phyloP scores from a whole-genome alignment of 1,140 invertebrate genomes.

The Amyelois transitella region DNA sequence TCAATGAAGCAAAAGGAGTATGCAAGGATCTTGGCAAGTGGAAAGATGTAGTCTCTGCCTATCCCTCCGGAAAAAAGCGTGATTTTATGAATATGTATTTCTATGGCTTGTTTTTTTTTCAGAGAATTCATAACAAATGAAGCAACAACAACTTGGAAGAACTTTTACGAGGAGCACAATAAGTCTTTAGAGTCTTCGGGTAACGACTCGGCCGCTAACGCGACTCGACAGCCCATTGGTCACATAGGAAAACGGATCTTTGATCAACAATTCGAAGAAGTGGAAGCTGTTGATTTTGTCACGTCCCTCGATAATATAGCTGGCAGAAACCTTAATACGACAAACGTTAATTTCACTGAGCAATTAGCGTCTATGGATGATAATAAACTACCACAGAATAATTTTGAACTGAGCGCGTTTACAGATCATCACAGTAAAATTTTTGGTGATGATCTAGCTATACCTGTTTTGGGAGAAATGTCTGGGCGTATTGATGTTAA shows the following conservation, averaged over 20 bases:
- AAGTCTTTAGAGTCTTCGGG: constrained; percentile 56
- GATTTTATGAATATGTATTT: too few species aligned
- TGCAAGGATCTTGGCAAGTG: too few species aligned
- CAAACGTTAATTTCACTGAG: constrained; percentile 41
- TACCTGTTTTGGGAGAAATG: constrained; percentile 31
- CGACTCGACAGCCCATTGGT: constrained; percentile 29
- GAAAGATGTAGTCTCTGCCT: too few species aligned
- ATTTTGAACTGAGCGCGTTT: constrained; percentile 47
- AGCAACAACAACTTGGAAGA: constrained; percentile 64
- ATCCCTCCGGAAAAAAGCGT: too few species aligned
- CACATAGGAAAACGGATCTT: constrained; percentile 51
- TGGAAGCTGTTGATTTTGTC: constrained; percentile 37
- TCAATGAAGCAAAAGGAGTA: too few species aligned
- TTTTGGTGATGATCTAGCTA: constrained; percentile 42
- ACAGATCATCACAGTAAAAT: constrained; percentile 49
- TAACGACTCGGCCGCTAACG: constrained; percentile 41
- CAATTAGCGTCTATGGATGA: constrained; percentile 32
- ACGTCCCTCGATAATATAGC: constrained; percentile 14
- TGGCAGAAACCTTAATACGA: constrained; percentile 26
- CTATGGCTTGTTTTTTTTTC: neutral
- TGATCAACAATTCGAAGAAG: constrained; percentile 58
- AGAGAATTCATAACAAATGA: constrained; percentile 63
- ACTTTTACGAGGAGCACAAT: constrained; percentile 63
- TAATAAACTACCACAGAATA: constrained; percentile 31
- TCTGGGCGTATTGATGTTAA: constrained; percentile 45